phyloP scores from a whole-genome alignment of 2,797 vertebrate species.

The Acanthiza pusilla region DNA sequence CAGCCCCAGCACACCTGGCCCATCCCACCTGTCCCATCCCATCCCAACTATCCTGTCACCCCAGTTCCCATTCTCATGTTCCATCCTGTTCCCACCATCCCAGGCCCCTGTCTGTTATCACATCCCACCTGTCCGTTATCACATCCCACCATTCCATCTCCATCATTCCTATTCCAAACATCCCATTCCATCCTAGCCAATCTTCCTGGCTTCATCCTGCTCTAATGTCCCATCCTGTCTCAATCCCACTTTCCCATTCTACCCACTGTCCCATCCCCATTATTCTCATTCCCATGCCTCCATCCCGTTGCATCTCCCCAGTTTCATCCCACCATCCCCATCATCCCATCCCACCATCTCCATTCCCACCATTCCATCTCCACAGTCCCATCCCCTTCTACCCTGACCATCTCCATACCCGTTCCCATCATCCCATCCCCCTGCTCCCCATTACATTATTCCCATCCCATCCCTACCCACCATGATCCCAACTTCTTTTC shows the following conservation, averaged over 20 bases:
- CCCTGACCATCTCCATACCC: background rate
- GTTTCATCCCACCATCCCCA: background rate
- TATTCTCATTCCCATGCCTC: background rate
- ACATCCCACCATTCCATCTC: background rate
- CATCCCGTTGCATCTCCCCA: background rate
- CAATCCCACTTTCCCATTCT: background rate
- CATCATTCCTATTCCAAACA: too few species aligned
- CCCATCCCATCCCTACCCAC: background rate
- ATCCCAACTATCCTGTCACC: background rate
- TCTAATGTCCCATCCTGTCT: background rate
- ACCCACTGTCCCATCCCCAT: background rate
- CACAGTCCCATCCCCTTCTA: background rate
- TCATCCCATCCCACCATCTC: too few species aligned
- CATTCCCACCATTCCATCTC: background rate
- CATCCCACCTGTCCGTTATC: background rate
- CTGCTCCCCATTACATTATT: background rate
- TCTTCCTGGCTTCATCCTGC: background rate
- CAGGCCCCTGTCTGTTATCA: background rate
- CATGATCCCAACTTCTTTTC: background rate
- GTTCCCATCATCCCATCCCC: background rate
- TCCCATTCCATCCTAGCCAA: too few species aligned
- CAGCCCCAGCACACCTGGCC: fast-evolving
- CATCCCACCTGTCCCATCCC: background rate
- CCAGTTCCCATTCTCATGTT: background rate
- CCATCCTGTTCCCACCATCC: background rate